Evolutionary conservation across 2,113 vertebrate genomes (phyloP), one percentile per base, ranked within the genome.

Genomic region (Psittacara wagleri): DNA sequence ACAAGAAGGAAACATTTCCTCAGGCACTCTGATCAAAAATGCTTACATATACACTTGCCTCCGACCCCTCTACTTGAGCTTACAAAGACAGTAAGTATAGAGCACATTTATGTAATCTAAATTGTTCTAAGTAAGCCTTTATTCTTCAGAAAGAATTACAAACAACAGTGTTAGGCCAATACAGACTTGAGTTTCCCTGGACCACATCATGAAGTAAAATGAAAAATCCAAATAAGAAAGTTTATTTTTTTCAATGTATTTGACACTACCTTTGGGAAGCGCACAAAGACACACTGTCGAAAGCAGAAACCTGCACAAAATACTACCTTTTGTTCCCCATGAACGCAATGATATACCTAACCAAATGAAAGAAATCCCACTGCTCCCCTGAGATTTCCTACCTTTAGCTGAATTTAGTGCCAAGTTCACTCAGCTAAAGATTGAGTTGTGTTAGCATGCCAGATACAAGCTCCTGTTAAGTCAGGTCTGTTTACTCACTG

Each of bases 271-370:
- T 97, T 95, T 96, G 94, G 94, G 95, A 90, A 92, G 70, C 13
- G 84, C 98, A 98, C 98, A 98, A 98, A 97, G 97, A 92, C 92
- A 94, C 67, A 97, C 92, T 98, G 97, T 98, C 74, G 70, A 96
- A 95, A 49, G 79, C 73, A 91, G 66, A 91, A 98, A 97, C 83
- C 82, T 94, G 97, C 94, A 98, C 97, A 98, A 92, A 98, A 97
- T 96, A 96, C 97, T 96, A 97, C 96, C 96, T 90, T 98, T 97
- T 98, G 96, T 94, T 97, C 84, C 68, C 89, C 41, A 15, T 37
- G 67, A 97, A 96, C 94, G 95, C 91, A 95, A 97, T 97, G 94
- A 98, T 97, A 95, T 85, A 96, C 93, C 97, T 96, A 96, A 96
- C 88, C 95, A 92, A 97, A 96, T 25, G 78, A 97, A 97, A 97